These are phyloP conservation scores for Mesoligia furuncula DNA, from an alignment of 2,888 invertebrate genomes.

Conservation along the genomic window DNA sequence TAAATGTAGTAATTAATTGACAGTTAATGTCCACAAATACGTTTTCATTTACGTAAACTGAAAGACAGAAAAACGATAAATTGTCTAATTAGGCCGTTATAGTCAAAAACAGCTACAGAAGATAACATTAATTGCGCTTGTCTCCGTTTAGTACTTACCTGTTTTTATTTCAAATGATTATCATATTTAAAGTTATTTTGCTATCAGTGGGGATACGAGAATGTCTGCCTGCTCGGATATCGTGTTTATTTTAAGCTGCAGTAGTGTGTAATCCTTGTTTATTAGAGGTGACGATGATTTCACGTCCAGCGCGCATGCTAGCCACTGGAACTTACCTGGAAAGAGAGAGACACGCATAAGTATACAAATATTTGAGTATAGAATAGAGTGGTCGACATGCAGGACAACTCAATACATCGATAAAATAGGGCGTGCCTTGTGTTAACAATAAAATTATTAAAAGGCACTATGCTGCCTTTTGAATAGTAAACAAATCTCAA, in stretches of 20 bases:
- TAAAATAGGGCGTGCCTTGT: not conserved
- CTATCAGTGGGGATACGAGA: slow-evolving; percentile 19
- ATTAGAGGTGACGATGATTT: slow-evolving; percentile 44
- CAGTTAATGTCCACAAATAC: not conserved
- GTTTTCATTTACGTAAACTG: not conserved
- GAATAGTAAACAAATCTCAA: not conserved
- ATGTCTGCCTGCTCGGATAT: slow-evolving; percentile 31
- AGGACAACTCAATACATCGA: not conserved
- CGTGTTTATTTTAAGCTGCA: slow-evolving; percentile 38
- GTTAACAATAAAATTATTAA: not conserved
- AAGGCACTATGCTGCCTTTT: no score
- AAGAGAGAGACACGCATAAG: slow-evolving; percentile 59
- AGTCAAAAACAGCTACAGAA: not conserved
- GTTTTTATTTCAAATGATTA: slow-evolving; percentile 3
- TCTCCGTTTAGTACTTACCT: not conserved
- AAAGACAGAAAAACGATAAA: not conserved
- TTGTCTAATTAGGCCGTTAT: not conserved
- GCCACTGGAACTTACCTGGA: slow-evolving; percentile 78
- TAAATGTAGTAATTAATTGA: not conserved
- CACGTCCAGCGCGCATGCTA: slow-evolving; percentile 66
- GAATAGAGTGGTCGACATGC: not conserved
- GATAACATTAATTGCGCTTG: not conserved
- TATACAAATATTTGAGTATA: not conserved
- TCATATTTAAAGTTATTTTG: not conserved
- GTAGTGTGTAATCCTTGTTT: slow-evolving; percentile 51